phyloP scores from a whole-genome alignment of 1,140 invertebrate species.

The Drosophila tani region DNA sequence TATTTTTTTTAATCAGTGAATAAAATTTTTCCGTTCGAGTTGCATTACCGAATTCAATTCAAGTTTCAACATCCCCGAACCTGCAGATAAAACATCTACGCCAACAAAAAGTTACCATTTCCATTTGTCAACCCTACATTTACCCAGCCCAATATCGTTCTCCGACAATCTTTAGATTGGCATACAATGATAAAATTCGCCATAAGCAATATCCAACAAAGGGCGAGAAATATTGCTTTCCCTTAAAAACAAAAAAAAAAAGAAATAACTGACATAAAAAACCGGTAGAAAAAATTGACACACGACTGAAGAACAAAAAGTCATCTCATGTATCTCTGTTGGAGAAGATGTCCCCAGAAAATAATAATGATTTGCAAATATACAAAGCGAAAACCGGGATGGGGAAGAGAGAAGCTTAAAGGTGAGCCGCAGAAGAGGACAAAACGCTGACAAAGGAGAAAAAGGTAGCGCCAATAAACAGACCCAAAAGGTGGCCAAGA shows the following conservation, averaged over 20 bases:
- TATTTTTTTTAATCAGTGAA: background rate
- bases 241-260: conserved; percentile 26
- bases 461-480: conserved; percentile 78
- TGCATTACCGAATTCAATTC: conserved; percentile 7
- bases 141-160: conserved; percentile 13
- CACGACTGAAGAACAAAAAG: conserved; percentile 40
- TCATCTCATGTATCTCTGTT: conserved; percentile 56
- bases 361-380: conserved; percentile 84
- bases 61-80: conserved; percentile 1
- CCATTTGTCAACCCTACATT: conserved; percentile 51
- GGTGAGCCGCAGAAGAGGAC: conserved; percentile 24
- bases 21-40: conserved; percentile 3
- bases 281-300: conserved; percentile 74
- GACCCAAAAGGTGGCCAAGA: conserved; percentile 66
- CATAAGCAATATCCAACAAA: conserved; percentile 65
- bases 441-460: conserved; percentile 57
- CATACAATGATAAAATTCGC: conserved; percentile 69
- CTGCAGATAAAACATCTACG: conserved; percentile 42
- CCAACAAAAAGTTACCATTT: conserved; percentile 75
- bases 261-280: conserved; percentile 64
- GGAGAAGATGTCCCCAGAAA: conserved; percentile 68
- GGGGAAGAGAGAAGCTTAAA: conserved; percentile 21
- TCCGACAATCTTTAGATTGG: conserved; percentile 49
- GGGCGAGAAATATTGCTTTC: conserved; percentile 39
- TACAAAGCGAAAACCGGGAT: conserved; percentile 34